A percentile compares a stretch with the other conserved stretches of the same genome.
These are phyloP conservation scores for Troilus luridus DNA, from an alignment of 2,888 invertebrate species.

Conservation along the genomic window DNA sequence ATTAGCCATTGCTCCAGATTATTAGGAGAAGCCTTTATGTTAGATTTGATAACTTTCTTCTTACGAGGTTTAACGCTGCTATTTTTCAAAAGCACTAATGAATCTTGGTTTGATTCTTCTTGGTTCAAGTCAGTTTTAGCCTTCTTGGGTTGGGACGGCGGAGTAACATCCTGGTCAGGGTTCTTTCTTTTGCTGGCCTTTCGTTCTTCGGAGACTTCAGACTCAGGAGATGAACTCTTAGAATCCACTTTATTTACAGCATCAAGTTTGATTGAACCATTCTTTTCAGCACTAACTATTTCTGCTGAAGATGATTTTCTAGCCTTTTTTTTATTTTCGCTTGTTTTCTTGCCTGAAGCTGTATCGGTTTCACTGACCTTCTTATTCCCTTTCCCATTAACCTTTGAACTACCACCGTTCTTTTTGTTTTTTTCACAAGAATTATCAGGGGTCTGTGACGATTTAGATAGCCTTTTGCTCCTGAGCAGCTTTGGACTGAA, in stretches of 20 bases:
- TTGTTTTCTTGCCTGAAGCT: not conserved
- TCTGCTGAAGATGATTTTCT: not conserved
- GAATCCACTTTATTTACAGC: not conserved
- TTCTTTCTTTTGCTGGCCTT: constrained; percentile 28
- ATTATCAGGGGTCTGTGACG: constrained; percentile 30
- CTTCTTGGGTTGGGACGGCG: constrained; percentile 39
- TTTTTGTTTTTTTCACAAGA: constrained; percentile 29
- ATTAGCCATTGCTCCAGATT: constrained; percentile 58
- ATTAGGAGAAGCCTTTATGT: constrained; percentile 41
- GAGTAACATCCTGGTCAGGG: not conserved
- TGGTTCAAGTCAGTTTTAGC: constrained; percentile 24
- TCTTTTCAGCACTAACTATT: not conserved
- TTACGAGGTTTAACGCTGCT: constrained; percentile 48
- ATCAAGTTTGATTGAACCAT: not conserved
- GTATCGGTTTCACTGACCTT: not conserved
- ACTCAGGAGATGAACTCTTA: not conserved
- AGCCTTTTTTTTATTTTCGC: not conserved
- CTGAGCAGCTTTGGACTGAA: constrained; percentile 54
- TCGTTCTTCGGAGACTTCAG: not conserved
- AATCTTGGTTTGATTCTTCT: constrained; percentile 51
- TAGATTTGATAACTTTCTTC: constrained; percentile 49
- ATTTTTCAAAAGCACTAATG: constrained; percentile 41
- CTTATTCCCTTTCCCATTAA: not conserved
- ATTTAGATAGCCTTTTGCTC: constrained; percentile 53
- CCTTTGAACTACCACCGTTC: not conserved